phyloP scores from a whole-genome alignment of 2,797 vertebrate species.

The Botia kubotai region DNA sequence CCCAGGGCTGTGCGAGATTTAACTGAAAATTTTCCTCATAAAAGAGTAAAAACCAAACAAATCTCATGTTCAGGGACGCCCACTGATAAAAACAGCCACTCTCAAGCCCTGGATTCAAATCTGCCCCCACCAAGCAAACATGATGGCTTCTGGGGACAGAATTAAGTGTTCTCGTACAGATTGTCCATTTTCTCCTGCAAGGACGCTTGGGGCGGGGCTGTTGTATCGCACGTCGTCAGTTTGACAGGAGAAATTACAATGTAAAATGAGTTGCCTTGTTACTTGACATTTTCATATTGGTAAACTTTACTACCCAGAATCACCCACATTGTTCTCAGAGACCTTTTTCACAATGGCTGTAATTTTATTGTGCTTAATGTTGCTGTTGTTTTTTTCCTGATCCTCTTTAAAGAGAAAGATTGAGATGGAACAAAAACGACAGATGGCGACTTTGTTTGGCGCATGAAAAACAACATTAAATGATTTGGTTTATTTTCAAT shows the following conservation, averaged over 20 bases:
- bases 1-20: slow-evolving; percentile 63
- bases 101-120: slow-evolving; percentile 25
- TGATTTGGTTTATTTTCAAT: slow-evolving; percentile 17
- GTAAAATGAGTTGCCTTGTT: neutral
- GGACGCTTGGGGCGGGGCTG: neutral
- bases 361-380: slow-evolving; percentile 6
- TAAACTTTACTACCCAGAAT: slow-evolving; percentile 5
- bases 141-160: neutral
- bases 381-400: neutral
- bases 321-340: neutral
- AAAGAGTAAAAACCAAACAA: slow-evolving; percentile 71
- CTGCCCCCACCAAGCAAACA: slow-evolving; percentile 21
- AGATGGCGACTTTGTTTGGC: slow-evolving; percentile 26
- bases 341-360: slow-evolving; percentile 1
- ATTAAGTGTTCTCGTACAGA: neutral
- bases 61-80: slow-evolving; percentile 64
- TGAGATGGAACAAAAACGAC: neutral
- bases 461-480: slow-evolving; percentile 29
- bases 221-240: too few relatives aligned
- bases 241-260: slow-evolving; percentile 6
- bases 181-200: neutral
- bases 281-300: neutral
- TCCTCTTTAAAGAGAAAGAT: neutral
- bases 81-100: slow-evolving; percentile 58
- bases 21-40: slow-evolving; percentile 73